Base-by-base conservation (phyloP, 1,140 invertebrate genomes). In the Lysiphlebus fabarum region DNA sequence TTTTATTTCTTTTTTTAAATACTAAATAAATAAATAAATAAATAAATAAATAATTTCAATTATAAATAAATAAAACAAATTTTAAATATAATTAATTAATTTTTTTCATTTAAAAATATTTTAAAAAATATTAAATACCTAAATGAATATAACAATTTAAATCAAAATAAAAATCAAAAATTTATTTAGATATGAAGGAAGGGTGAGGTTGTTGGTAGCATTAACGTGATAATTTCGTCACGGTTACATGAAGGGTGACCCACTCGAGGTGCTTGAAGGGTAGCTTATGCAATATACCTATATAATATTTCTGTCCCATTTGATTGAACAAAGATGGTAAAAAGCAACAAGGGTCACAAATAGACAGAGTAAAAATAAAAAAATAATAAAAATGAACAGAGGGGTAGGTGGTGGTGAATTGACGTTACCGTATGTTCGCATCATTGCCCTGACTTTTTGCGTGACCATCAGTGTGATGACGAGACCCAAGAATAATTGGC, bases 351-450 rank as follows among this genome's bases (percentile, higher is more conserved):
- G 17, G 17, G 17, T 26, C 17, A 26, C 4, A 17, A 4, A 26
- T 26, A 26, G 17, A 26, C 17, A 26, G 17, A 26, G 17, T 6
- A 26, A 44, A 43, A 55, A 42, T 10, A 38, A 36, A 12, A 14
- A 26, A 26, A 26, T 2, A 26, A 26, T 2, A 26, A 26, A 26
- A 26, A 26, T 0, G 4, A 14, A 10, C n/a, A 43, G 9, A 12
- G 41, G n/a, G 9, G n/a, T 14, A 6, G 36, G 36, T 8, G 7
- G 26, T 11, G 40, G 36, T 11, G 34, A 38, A 48, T 41, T 17
- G 26, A 53, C 26, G 40, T 36, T 11, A 54, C 58, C 58, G 58
- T 59, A 59, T 59, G 58, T 59, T 59, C 58, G 50, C 58, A 47
- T 45, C 58, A 43, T 59, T 44, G 33, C 49, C 49, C 40, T 44